These are phyloP conservation scores for Emesis castigata DNA, from an alignment of 2,888 invertebrate species.

Conservation along the genomic window DNA sequence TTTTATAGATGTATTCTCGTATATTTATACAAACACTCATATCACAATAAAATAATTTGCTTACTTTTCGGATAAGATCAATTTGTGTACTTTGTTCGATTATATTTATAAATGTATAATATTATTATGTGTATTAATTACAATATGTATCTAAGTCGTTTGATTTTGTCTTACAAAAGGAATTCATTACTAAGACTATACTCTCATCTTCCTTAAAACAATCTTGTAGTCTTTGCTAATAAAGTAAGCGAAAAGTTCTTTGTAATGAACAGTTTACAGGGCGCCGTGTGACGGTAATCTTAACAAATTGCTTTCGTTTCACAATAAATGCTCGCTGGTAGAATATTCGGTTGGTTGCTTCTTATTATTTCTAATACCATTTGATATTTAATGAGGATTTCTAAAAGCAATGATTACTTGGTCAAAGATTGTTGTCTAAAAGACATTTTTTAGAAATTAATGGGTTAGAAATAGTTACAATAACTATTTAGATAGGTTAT, in stretches of 20 bases:
- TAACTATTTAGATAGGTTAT: too few species aligned
- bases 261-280: conserved; percentile 70
- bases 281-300: conserved; percentile 73
- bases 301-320: conserved; percentile 76
- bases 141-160: not conserved
- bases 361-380: conserved; percentile 27
- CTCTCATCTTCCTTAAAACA: not conserved
- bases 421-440: not conserved
- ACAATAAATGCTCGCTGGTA: conserved; percentile 54
- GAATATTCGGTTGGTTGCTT: conserved; percentile 10
- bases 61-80: too few species aligned
- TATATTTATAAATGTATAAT: too few species aligned
- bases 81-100: too few species aligned
- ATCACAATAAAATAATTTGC: not conserved
- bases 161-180: not conserved
- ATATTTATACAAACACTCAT: too few species aligned
- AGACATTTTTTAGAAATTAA: too few species aligned
- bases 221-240: not conserved
- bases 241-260: conserved; percentile 67
- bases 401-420: not conserved
- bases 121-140: too few species aligned
- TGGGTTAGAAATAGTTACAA: too few species aligned
- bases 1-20: too few species aligned
- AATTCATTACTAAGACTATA: not conserved
- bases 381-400: not conserved